Percentiles rank a stretch among this genome's conserved stretches.
Evolutionary conservation across 2,113 vertebrate species (phyloP).

Genomic region (Lipophrys pholis): DNA sequence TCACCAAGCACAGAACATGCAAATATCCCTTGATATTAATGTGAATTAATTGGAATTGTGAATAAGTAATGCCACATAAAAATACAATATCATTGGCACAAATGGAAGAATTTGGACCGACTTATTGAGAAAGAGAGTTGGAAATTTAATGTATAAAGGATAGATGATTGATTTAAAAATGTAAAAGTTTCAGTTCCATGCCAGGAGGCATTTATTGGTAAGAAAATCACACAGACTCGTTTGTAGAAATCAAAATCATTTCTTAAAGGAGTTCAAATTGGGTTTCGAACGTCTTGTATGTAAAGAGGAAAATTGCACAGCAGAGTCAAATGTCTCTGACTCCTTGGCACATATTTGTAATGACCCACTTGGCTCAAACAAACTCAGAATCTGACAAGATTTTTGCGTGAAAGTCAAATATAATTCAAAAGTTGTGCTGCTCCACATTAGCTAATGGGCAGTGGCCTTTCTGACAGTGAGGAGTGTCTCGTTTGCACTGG

Average conservation of each 20-base stretch:
- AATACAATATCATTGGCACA: neutral
- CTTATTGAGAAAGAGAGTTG: no score
- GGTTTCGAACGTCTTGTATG: neutral
- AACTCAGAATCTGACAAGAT: no score
- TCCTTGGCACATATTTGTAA: neutral
- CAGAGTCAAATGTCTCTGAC: neutral
- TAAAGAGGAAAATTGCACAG: neutral
- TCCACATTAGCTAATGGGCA: neutral
- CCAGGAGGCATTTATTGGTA: neutral
- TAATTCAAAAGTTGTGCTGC: neutral
- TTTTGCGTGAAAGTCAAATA: neutral
- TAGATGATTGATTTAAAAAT: no score
- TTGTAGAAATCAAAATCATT: neutral
- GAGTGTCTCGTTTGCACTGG: constrained; percentile 44
- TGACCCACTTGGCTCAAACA: neutral
- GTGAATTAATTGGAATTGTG: neutral
- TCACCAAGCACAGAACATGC: constrained; percentile 33
- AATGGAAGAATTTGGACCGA: no score
- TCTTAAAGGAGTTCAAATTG: neutral
- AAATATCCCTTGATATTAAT: constrained; percentile 1
- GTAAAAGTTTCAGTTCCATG: no score
- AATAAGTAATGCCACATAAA: neutral
- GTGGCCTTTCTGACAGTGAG: constrained; percentile 37
- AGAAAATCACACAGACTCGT: neutral
- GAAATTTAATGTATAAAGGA: no score